Evolutionary conservation across 2,113 vertebrate species (phyloP).

Genomic region (Pagrus major): DNA sequence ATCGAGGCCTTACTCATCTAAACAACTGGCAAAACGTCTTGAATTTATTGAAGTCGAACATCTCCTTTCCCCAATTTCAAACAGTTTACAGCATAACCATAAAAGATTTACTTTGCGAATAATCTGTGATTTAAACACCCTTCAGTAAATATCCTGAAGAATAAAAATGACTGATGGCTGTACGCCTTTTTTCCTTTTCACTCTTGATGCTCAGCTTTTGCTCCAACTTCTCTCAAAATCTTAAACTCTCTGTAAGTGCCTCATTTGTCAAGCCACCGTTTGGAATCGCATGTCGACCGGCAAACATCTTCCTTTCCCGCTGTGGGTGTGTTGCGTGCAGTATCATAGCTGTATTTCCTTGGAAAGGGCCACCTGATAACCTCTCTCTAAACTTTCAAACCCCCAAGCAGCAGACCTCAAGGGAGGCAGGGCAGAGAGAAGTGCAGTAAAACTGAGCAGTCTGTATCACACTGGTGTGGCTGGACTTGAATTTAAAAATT

Average conservation of each 20-base stretch:
- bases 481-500: background rate
- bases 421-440: background rate
- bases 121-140: background rate
- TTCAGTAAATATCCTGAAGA: background rate
- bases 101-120: background rate
- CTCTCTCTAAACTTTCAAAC: background rate
- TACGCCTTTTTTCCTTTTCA: background rate
- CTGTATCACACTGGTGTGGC: background rate
- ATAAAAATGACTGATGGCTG: background rate
- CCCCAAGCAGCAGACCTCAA: background rate
- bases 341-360: background rate
- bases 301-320: background rate
- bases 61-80: background rate
- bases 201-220: background rate
- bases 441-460: background rate
- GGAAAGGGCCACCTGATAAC: background rate
- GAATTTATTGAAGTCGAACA: background rate
- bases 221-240: background rate
- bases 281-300: background rate
- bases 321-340: background rate
- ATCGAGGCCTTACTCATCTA: too few species aligned
- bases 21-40: background rate
- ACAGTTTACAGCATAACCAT: background rate
- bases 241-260: background rate
- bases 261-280: background rate